Base-by-base conservation (phyloP, 2,888 invertebrate species). In the Lobophora halterata region DNA sequence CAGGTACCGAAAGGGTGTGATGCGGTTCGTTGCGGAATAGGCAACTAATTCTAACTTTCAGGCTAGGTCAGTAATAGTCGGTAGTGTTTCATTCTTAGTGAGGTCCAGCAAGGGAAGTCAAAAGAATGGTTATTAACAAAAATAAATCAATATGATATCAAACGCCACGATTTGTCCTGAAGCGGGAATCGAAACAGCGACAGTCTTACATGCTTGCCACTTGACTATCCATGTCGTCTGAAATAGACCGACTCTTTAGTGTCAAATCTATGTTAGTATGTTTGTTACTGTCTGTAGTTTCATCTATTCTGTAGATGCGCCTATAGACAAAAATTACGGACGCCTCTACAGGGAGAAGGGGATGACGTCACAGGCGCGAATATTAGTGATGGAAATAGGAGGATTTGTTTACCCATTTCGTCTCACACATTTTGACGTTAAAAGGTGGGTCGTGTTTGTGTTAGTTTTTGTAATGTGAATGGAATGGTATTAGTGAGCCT, bases 331-430 rank as follows among this genome's bases (percentile, higher is more conserved):
- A 82, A 85, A 85, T 85, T 82, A 85, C 79, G 71, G 68, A 71
- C 69, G 72, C 71, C 71, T 67, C 65, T 71, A 65, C 68, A 64
- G 64, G 52, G 55, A 61, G 55, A 57, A 55, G 65, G 54, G 56
- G 58, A 56, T 78, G 75, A 72, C 71, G 76, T 79, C 78, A 78
- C 69, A 55, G 65, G 67, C 68, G 74, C 71, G 82, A 86, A 85
- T 83, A 88, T 87, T 88, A 83, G 86, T 79, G 81, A 88, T 88
- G 88, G 88, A 88, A 88, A 88, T 87, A 81, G 85, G 80, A 85
- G 87, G 88, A 88, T 88, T 88, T 88, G 88, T 88, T 88, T 88
- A 88, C 88, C 79, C 82, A 86, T 87, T 88, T 83, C 81, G 72
- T 82, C 83, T 86, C 76, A 79, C 79, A 82, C 79, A n/a, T 82